These are phyloP conservation scores for Ctenomys sociabilis DNA, from an alignment of 2,113 vertebrate genomes.

Conservation along the genomic window DNA sequence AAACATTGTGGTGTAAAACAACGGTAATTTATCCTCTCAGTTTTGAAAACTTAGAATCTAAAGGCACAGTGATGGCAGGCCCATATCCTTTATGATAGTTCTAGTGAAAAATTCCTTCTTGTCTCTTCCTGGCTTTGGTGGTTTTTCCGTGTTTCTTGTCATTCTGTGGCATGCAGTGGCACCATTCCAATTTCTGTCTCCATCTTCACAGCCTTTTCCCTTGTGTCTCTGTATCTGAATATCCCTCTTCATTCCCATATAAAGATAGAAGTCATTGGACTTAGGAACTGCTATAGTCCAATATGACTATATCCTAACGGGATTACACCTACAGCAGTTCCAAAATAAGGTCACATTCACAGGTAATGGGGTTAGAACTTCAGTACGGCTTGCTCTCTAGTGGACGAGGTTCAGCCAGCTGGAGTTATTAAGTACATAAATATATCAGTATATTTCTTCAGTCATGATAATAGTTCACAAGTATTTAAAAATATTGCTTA, in stretches of 20 bases:
- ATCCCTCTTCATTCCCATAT: neutral
- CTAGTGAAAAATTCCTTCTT: neutral
- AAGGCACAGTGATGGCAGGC: neutral
- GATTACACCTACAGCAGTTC: neutral
- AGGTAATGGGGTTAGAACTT: neutral
- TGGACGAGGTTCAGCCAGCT: neutral
- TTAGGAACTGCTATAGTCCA: neutral
- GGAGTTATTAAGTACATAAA: neutral
- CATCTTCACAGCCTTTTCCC: neutral
- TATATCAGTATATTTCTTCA: neutral
- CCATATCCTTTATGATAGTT: neutral
- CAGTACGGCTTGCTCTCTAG: neutral
- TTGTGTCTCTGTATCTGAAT: neutral
- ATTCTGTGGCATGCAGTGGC: neutral
- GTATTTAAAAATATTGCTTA: constrained; percentile 41
- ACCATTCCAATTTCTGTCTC: neutral
- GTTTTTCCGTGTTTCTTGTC: neutral
- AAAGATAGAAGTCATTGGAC: neutral
- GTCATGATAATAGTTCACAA: neutral
- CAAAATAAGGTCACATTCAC: constrained; percentile 13
- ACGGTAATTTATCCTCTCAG: neutral
- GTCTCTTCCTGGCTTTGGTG: neutral
- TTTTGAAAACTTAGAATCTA: neutral
- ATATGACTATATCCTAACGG: neutral
- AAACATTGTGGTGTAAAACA: neutral